phyloP scores from a whole-genome alignment of 2,113 vertebrate genomes.

The Brachionichthys hirsutus region DNA sequence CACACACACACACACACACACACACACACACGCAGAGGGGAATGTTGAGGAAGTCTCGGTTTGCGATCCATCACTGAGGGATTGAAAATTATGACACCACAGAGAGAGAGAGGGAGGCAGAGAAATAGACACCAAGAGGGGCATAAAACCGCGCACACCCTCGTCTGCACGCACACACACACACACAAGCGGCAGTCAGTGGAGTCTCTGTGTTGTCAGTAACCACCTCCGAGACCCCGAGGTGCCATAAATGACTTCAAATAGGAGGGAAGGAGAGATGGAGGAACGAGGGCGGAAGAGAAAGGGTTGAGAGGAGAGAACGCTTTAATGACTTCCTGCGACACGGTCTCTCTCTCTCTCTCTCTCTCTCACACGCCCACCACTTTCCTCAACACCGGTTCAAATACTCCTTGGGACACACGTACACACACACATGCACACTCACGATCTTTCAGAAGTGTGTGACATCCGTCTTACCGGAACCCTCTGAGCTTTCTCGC shows the following conservation, averaged over 20 bases:
- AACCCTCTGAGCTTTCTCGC: constrained; percentile 8
- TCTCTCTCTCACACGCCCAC: constrained; percentile 13
- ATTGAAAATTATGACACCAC: constrained; percentile 52
- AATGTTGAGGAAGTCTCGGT: constrained; percentile 55
- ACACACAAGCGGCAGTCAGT: constrained; percentile 30
- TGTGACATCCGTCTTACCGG: constrained; percentile 9
- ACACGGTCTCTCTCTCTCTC: constrained; percentile 28
- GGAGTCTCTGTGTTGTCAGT: constrained; percentile 56
- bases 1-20: constrained; percentile 10
- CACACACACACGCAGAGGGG: constrained; percentile 14
- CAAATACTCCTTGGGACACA: constrained; percentile 11
- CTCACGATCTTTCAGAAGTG: background rate
- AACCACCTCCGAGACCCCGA: constrained; percentile 58
- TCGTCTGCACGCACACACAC: background rate
- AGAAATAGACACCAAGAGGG: constrained; percentile 4
- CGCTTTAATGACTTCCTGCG: constrained; percentile 48
- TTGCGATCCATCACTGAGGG: constrained; percentile 45
- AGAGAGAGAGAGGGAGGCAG: constrained; percentile 24
- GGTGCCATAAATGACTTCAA: constrained; percentile 65
- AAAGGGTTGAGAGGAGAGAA: constrained; percentile 24
- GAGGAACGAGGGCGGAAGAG: constrained; percentile 34
- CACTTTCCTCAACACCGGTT: constrained; percentile 25
- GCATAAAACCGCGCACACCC: constrained; percentile 16
- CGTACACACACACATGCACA: background rate
- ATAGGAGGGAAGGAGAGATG: constrained; percentile 26